Base-by-base conservation (phyloP, 1,140 invertebrate species). In the Octopus bimaculoides region DNA sequence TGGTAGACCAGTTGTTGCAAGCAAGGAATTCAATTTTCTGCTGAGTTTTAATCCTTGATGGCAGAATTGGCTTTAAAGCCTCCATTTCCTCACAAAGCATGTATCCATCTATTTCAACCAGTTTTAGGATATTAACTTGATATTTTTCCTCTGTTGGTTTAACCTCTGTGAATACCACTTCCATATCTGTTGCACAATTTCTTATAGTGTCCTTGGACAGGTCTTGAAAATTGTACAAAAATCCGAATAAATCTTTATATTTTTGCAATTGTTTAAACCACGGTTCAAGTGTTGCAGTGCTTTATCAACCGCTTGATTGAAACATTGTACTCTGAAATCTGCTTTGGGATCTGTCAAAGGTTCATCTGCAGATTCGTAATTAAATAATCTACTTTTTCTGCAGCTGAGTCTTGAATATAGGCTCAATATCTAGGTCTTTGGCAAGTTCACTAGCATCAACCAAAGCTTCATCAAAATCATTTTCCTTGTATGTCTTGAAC, bases 401-500 rank as follows among this genome's bases (percentile, higher is more conserved):
- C n/a, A n/a, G 61, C 61, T 66, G 9, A 66, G 9, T 10, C 61
- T 66, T 66, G 61, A 66, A 66, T 66, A 66, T n/a, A 66, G 61
- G 61, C 61, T 66, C 61, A 66, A 66, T n/a, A 66, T 66, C 61
- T 66, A 66, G 61, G 61, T 66, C 61, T 66, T 66, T 66, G 61
- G 61, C n/a, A 66, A 66, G 61, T 66, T 66, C 61, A 66, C 61
- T 66, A n/a, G 61, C 61, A 66, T 66, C 61, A 66, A 66, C n/a
- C 61, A 66, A 66, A n/a, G 61, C 61, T 66, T 66, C 61, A 10
- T 66, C 61, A 66, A 66, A 66, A 66, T n/a, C 61, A 10, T 66
- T 74, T 74, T 74, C 71, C 8, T 20, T 74, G 71, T 74, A 74
- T 74, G 71, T 74, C 71, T 74, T 74, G 8, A 74, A 74, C 8